A percentile compares a stretch with the other conserved stretches of the same genome.
phyloP scores from a whole-genome alignment of 2,797 vertebrate species.

The Todus mexicanus region DNA sequence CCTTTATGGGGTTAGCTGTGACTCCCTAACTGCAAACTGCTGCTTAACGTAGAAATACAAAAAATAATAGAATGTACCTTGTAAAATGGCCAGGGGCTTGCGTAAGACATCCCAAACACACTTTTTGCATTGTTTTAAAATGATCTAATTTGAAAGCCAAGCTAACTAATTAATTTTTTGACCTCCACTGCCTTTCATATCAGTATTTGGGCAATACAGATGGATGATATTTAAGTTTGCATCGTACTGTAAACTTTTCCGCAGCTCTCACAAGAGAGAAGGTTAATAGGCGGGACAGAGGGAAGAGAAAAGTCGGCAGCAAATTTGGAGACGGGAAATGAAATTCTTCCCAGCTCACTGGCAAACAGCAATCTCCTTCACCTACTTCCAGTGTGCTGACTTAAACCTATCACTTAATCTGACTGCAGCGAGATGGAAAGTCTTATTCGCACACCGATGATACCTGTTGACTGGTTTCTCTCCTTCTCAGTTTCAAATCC shows the following conservation, averaged over 20 bases:
- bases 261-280: not conserved
- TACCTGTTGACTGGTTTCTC: conserved; percentile 68
- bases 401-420: not conserved
- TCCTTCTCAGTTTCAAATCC: conserved; percentile 29
- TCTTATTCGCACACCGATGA: not conserved
- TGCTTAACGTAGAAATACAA: not conserved
- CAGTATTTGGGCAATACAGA: not conserved
- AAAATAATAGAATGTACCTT: not conserved
- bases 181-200: not conserved
- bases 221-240: not conserved
- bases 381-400: not conserved
- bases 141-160: not conserved
- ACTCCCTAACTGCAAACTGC: not conserved
- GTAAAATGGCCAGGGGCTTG: not conserved
- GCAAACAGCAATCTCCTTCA: not conserved
- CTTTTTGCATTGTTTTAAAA: not conserved
- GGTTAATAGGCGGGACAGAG: not conserved
- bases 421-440: fast-evolving
- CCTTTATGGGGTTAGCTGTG: not conserved
- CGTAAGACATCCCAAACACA: not conserved
- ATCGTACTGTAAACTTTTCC: not conserved
- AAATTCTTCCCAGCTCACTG: not conserved
- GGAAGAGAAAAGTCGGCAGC: not conserved
- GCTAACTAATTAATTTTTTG: not conserved
- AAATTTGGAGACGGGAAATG: not conserved